Evolutionary conservation across 2,797 vertebrate species (phyloP).

Genomic region (Sphenodon punctatus): DNA sequence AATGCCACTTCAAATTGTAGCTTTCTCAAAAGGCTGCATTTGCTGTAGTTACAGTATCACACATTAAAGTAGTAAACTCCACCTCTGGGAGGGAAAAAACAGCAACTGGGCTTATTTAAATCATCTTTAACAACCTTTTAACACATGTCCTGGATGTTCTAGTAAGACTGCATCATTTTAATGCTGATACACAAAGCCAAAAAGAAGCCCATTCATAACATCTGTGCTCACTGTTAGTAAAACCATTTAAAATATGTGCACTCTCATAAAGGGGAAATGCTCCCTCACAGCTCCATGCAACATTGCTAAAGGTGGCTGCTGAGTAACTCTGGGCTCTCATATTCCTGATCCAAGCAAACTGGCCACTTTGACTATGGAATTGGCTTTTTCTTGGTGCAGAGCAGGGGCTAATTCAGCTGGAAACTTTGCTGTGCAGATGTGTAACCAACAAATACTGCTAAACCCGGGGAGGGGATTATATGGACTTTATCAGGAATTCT

Average conservation of each 20-base stretch:
- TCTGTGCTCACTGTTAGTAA: not conserved
- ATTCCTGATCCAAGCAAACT: not conserved
- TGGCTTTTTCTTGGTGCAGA: not conserved
- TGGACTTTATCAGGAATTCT: not conserved
- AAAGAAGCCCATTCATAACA: not conserved
- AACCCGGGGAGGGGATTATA: not conserved
- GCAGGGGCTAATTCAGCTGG: not conserved
- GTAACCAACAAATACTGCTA: not conserved
- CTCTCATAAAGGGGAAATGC: not conserved
- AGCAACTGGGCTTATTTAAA: conserved; percentile 13
- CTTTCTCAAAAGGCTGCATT: not conserved
- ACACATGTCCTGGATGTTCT: conserved; percentile 9
- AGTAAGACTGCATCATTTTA: conserved; percentile 30
- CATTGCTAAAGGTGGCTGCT: not conserved
- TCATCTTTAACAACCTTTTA: conserved; percentile 13
- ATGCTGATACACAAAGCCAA: not conserved
- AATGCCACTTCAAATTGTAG: conserved; percentile 7
- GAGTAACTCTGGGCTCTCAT: not conserved
- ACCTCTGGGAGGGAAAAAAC: conserved; percentile 19
- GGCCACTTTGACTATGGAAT: not conserved
- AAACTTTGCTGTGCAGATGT: not conserved
- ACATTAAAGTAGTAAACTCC: conserved; percentile 45
- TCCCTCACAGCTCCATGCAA: not conserved
- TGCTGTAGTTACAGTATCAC: conserved; percentile 36
- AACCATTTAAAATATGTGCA: conserved; percentile 8